These are phyloP conservation scores for Panthera tigris DNA, from an alignment of 2,113 vertebrate species.

Conservation along the genomic window DNA sequence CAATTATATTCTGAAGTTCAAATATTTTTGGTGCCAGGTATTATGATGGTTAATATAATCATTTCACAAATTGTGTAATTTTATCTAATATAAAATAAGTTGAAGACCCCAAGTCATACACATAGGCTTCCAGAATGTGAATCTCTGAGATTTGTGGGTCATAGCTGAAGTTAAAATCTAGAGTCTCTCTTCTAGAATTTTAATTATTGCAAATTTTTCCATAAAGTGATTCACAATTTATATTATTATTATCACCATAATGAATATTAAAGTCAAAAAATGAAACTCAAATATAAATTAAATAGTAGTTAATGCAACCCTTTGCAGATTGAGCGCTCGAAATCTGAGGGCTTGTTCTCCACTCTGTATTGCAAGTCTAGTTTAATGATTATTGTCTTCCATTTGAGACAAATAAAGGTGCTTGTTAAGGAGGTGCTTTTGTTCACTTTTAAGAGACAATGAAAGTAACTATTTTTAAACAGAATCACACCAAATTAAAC, in stretches of 20 bases:
- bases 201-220: not conserved
- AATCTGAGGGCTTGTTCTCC: not conserved
- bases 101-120: not conserved
- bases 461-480: not conserved
- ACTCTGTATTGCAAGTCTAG: not conserved
- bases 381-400: not conserved
- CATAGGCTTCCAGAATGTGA: not conserved
- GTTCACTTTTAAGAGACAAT: not conserved
- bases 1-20: not conserved
- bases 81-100: slow-evolving; percentile 29
- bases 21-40: not conserved
- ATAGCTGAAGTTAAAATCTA: not conserved
- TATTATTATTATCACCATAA: not conserved
- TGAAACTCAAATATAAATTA: not conserved
- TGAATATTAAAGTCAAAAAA: not conserved
- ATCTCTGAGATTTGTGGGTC: not conserved
- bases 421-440: not conserved
- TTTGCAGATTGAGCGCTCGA: not conserved
- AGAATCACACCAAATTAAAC: slow-evolving; percentile 3
- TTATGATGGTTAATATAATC: not conserved
- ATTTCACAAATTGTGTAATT: not conserved
- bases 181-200: not conserved
- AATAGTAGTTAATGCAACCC: not conserved
- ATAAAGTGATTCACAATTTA: not conserved
- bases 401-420: not conserved